A percentile compares a stretch with the other conserved stretches of the same genome.
phyloP scores from a whole-genome alignment of 1,140 invertebrate species.

The Drosophila pectinifera region DNA sequence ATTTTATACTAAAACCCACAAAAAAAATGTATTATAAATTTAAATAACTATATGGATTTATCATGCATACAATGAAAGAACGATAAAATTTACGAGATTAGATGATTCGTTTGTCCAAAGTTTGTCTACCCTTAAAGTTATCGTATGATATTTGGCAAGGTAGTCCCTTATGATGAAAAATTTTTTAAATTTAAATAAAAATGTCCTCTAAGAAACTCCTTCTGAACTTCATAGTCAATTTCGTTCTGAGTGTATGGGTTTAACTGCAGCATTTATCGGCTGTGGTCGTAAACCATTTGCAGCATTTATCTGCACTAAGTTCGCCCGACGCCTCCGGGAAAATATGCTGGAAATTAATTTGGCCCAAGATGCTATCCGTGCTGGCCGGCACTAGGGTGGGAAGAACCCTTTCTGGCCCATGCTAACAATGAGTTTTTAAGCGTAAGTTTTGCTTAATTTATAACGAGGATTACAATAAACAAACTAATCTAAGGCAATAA shows the following conservation, averaged over 20 bases:
- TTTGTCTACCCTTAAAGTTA: too few relatives aligned
- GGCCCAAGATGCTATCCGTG: conserved; percentile 29
- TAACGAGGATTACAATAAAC: conserved; percentile 83
- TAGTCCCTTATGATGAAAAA: not conserved
- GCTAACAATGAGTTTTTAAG: conserved; percentile 66
- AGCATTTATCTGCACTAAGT: conserved; percentile 74
- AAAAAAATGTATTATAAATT: too few relatives aligned
- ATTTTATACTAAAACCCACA: too few relatives aligned
- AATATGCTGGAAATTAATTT: conserved; percentile 76
- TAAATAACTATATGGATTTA: too few relatives aligned
- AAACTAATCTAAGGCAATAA: conserved; percentile 82
- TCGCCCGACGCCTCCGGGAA: conserved; percentile 69
- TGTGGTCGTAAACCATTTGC: conserved; percentile 79
- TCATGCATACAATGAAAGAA: too few relatives aligned
- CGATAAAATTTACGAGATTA: too few relatives aligned
- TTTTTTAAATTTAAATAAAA: not conserved
- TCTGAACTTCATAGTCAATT: not conserved
- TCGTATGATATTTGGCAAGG: too few relatives aligned
- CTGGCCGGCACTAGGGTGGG: conserved; percentile 3
- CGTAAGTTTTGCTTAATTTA: conserved; percentile 81
- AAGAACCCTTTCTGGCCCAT: conserved; percentile 51
- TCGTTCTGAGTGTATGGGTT: not conserved
- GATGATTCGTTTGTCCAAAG: too few relatives aligned
- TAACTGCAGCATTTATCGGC: conserved; percentile 53
- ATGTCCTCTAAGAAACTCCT: not conserved